These are phyloP conservation scores for Anguilla anguilla DNA, from an alignment of 2,797 vertebrate species.

Conservation along the genomic window DNA sequence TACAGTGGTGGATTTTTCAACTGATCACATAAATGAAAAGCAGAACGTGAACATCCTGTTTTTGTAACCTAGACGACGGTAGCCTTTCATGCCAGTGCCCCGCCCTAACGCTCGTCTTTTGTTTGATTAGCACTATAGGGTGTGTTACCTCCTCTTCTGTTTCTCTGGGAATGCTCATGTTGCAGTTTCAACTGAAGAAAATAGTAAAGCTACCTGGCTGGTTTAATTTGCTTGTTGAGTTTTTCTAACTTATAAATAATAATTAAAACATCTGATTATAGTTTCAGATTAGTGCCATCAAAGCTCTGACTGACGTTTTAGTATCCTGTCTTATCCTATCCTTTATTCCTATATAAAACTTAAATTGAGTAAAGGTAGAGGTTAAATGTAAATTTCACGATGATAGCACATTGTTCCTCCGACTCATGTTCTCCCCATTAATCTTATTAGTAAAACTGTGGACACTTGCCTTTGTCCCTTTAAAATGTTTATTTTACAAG, in stretches of 20 bases:
- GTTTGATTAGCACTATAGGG: not conserved
- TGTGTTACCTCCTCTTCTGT: not conserved
- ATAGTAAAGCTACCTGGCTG: not conserved
- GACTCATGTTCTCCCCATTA: too few relatives aligned
- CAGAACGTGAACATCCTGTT: slow-evolving; percentile 18
- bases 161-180: not conserved
- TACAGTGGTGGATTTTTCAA: not conserved
- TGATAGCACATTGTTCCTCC: not conserved
- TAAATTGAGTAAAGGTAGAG: not conserved
- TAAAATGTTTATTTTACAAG: not conserved
- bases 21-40: not conserved
- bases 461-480: not conserved
- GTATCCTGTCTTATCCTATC: not conserved
- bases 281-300: not conserved
- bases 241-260: not conserved
- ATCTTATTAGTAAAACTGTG: not conserved
- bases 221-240: not conserved
- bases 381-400: not conserved
- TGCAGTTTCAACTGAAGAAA: not conserved
- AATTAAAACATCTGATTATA: not conserved
- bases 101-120: not conserved
- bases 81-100: not conserved
- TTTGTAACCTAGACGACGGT: not conserved
- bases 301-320: not conserved
- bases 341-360: not conserved